These are phyloP conservation scores for Acanthaster planci DNA, from an alignment of 35 echinoderm and acorn worm species.

Conservation along the genomic window DNA sequence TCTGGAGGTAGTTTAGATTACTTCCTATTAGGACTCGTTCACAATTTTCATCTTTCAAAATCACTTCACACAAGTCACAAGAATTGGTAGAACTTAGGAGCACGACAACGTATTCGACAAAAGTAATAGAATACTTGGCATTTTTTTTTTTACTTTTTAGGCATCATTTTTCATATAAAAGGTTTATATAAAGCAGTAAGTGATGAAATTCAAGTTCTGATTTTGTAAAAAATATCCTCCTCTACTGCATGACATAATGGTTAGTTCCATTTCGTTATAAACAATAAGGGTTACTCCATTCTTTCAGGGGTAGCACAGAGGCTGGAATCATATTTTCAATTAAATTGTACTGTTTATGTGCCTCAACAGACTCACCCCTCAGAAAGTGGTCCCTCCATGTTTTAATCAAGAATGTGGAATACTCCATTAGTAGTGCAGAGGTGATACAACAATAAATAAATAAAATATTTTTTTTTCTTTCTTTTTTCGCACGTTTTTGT, in stretches of 20 bases:
- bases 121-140: background rate
- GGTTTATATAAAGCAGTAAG: background rate
- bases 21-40: conserved; percentile 14
- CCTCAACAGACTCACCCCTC: background rate
- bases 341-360: conserved; percentile 26
- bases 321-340: conserved; percentile 16
- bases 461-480: background rate
- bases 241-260: conserved; percentile 1
- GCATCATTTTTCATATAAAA: conserved; percentile 9
- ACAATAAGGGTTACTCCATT: conserved; percentile 11
- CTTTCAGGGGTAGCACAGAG: conserved; percentile 15
- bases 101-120: conserved; percentile 5
- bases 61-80: conserved; percentile 9
- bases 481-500: background rate
- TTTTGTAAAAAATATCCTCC: conserved; percentile 4
- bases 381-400: background rate
- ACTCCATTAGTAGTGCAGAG: conserved; percentile 7
- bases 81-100: background rate
- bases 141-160: background rate
- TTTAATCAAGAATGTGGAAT: conserved; percentile 19
- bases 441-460: conserved; percentile 17
- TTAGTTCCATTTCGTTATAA: conserved; percentile 6
- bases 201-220: no score
- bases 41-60: background rate
- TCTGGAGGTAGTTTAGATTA: conserved; percentile 22